Percentiles rank a stretch among this genome's conserved stretches.
Conservation (phyloP, 2,113 vertebrate species). For the Ctenomys sociabilis region DNA sequence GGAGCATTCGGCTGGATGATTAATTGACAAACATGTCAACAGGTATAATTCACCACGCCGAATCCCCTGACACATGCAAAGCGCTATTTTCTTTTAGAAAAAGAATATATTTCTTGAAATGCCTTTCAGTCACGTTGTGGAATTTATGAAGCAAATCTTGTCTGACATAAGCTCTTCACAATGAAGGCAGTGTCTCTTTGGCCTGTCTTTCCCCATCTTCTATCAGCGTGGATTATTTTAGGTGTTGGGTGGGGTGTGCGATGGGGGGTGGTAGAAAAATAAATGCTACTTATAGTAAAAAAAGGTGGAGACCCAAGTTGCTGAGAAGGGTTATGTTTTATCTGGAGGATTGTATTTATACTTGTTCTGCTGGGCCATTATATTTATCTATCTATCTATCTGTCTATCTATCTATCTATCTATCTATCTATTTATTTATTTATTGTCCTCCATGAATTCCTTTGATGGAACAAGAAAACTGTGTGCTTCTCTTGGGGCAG, state of each 20-base stretch:
- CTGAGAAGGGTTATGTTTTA: neutral
- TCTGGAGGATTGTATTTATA: conserved; percentile 29
- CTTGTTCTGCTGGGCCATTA: conserved; percentile 7
- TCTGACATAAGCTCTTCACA: neutral
- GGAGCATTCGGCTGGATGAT: neutral
- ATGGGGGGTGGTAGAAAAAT: neutral
- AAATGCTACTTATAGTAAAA: conserved; percentile 25
- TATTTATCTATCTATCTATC: too few relatives aligned
- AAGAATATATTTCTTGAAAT: neutral
- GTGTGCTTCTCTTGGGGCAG: neutral
- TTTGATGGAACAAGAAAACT: conserved; percentile 48
- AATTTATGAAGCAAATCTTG: conserved; percentile 20
- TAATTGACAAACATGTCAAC: conserved; percentile 1
- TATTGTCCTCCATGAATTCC: neutral
- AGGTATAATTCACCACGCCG: neutral
- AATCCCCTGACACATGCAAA: conserved; percentile 43
- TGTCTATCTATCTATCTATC: too few relatives aligned
- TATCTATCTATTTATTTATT: too few relatives aligned
- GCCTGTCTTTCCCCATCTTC: neutral
- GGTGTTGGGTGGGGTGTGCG: neutral
- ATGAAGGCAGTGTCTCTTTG: conserved; percentile 21
- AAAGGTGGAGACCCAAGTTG: neutral
- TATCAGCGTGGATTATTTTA: neutral
- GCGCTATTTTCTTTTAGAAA: conserved; percentile 52
- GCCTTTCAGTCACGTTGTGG: neutral